Percentiles rank a stretch among this genome's conserved stretches.
Conservation (phyloP, 2,113 vertebrate genomes). For the Ammodytes dubius region DNA sequence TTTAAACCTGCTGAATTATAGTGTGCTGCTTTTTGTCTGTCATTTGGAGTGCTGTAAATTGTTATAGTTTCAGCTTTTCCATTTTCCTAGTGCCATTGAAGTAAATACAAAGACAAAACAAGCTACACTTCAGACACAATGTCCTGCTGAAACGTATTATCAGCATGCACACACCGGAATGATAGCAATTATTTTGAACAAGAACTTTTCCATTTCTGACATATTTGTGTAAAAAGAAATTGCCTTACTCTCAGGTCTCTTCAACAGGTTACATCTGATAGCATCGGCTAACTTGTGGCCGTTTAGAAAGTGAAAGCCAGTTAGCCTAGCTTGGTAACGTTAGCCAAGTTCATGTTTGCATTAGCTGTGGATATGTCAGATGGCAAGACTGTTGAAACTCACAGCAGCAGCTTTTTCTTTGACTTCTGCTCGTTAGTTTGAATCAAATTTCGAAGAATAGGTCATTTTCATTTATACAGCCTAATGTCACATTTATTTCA, state of each 20-base stretch:
- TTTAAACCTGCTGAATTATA: neutral
- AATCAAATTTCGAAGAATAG: neutral
- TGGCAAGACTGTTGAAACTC: neutral
- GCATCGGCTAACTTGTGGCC: neutral
- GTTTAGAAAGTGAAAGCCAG: neutral
- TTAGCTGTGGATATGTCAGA: neutral
- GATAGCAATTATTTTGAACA: neutral
- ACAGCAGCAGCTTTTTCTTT: neutral
- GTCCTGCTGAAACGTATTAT: neutral
- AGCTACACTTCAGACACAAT: neutral
- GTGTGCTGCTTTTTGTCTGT: neutral
- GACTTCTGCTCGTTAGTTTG: neutral
- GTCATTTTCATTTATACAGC: neutral
- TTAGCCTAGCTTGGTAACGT: neutral
- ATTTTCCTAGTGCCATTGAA: neutral
- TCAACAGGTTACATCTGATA: no score
- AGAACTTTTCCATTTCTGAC: neutral
- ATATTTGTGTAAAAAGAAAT: neutral
- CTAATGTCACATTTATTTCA: no score
- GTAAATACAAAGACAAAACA: neutral
- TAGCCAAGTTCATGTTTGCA: neutral
- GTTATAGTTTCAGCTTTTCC: neutral
- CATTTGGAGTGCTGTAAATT: constrained; percentile 2
- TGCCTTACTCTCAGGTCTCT: neutral
- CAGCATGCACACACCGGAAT: neutral